Evolutionary conservation across 2,113 vertebrate genomes (phyloP).

Genomic region (Nymphicus hollandicus): DNA sequence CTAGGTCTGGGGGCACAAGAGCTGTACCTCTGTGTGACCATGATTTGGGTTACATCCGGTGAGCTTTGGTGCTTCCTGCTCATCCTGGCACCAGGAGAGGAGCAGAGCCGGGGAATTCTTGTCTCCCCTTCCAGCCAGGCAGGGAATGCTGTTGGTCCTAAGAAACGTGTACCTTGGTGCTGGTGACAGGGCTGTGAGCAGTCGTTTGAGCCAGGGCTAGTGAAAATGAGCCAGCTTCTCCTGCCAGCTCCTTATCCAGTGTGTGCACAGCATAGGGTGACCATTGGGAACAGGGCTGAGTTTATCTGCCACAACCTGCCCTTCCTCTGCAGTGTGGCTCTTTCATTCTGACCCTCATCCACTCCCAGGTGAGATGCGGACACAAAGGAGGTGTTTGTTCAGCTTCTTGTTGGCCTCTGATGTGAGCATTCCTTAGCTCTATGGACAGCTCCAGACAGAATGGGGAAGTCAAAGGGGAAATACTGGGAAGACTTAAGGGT

Average conservation of each 20-base stretch:
- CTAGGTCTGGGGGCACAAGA: not conserved
- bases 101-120: not conserved
- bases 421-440: not conserved
- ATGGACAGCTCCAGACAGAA: not conserved
- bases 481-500: not conserved
- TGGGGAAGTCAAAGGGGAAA: not conserved
- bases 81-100: not conserved
- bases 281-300: not conserved
- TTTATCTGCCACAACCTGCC: not conserved
- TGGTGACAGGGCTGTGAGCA: accelerated
- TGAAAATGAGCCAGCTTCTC: not conserved
- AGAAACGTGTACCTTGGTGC: accelerated
- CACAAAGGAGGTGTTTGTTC: too few relatives aligned
- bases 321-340: not conserved
- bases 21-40: not conserved
- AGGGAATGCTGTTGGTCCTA: accelerated
- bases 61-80: not conserved
- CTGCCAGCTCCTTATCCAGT: too few relatives aligned
- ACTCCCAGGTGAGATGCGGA: not conserved
- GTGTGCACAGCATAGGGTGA: accelerated
- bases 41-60: not conserved
- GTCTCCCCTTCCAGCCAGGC: not conserved
- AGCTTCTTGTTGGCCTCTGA: not conserved
- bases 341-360: too few relatives aligned
- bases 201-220: not conserved